Evolutionary conservation across 2,797 vertebrate genomes (phyloP), one percentile per base, ranked within the genome.

Genomic region (Hipposideros larvatus): DNA sequence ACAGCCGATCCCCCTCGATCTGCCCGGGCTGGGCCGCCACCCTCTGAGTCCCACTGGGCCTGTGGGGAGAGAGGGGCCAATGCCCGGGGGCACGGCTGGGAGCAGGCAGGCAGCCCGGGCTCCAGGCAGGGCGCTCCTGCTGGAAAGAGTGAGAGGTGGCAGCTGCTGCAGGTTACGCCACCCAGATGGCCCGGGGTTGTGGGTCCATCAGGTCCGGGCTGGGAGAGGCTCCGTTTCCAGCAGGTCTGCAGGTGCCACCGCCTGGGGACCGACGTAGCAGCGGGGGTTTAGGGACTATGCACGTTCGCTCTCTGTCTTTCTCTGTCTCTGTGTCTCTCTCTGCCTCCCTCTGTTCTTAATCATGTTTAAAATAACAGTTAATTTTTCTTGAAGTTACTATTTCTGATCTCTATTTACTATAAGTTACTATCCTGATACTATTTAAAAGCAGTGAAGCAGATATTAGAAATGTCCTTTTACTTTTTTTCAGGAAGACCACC

Each of bases 201-300:
- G 26, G 87, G 15, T 11, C 11, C 78, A 5, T 31, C 43, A 24
- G 19, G 43, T 53, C 43, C 31, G 15, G 19, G 63, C 4, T 7
- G n/a, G 9, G 55, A n/a, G 8, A n/a, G n/a, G 26, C 14, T 0
- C 15, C 0, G 0, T 66, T 82, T 41, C 21, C 0, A 0, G 2
- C 48, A 18, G 0, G 2, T 26, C 3, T 43, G 37, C 7, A 21
- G 34, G 46, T 21, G 79, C 11, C 0, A 11, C 73, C 7, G 8
- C 1, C 22, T 1, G 48, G 11, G 22, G 48, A 15, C 48, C 14
- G 14, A 15, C 48, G 14, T 51, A 51, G 48, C 14, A 51, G 48
- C 14, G 4, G 48, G 3, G 14, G 14, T 51, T 14, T 1, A 51
- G 48, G 48, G 3, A 4, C 14, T 51, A 13, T 51, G 48, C 48